Conservation (phyloP, 2,113 vertebrate species). For the Proterorhinus semilunaris region DNA sequence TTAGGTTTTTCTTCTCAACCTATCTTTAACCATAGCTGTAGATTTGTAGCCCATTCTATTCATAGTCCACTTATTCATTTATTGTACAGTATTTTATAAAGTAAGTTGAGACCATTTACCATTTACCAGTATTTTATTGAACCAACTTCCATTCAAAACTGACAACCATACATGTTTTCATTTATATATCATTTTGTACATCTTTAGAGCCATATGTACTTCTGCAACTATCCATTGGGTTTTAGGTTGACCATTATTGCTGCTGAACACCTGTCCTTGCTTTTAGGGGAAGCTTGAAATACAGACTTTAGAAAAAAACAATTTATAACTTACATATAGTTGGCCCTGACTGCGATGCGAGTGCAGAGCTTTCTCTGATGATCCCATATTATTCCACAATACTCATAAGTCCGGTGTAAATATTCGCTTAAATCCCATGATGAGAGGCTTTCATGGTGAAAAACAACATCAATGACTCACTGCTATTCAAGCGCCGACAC, state of each 20-base stretch:
- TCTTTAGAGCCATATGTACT: too few species aligned
- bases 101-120: too few species aligned
- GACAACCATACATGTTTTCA: too few species aligned
- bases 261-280: neutral
- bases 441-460: neutral
- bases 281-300: neutral
- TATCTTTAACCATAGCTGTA: too few species aligned
- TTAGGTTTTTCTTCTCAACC: too few species aligned
- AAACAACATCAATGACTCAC: constrained; percentile 8
- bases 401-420: neutral
- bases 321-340: too few species aligned
- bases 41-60: too few species aligned
- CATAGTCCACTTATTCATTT: too few species aligned
- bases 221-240: neutral
- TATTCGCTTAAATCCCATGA: neutral
- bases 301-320: neutral
- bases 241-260: neutral
- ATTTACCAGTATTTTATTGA: too few species aligned
- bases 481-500: neutral
- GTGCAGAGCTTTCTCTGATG: neutral
- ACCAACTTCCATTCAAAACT: too few species aligned
- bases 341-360: neutral
- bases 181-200: too few species aligned
- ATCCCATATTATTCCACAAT: neutral
- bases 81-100: too few species aligned